phyloP scores from a whole-genome alignment of 1,140 invertebrate species.

The Solenopsis invicta region DNA sequence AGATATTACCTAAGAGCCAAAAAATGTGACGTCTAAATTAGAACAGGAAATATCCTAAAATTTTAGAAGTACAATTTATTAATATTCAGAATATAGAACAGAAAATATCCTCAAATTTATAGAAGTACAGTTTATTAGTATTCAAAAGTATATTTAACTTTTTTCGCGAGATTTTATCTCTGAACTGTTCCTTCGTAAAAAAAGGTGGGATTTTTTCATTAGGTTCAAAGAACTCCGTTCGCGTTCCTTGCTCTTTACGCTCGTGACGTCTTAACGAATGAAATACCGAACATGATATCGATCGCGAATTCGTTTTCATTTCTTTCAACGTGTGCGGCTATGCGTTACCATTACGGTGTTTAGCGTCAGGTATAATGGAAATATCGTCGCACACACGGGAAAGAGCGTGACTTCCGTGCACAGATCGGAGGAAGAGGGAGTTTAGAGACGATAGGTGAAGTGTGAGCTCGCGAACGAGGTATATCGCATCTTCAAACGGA shows the following conservation, averaged over 20 bases:
- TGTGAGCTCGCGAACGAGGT: neutral
- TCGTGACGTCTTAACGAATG: neutral
- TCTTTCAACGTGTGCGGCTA: constrained; percentile 5
- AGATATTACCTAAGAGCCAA: neutral
- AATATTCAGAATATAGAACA: neutral
- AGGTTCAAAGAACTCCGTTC: neutral
- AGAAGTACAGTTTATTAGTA: neutral
- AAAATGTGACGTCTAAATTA: constrained; percentile 1
- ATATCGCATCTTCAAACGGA: constrained; percentile 31
- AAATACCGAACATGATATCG: constrained; percentile 30
- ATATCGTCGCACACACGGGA: constrained; percentile 12
- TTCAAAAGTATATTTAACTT: neutral
- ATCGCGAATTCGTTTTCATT: constrained; percentile 39
- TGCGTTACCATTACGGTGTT: constrained; percentile 36
- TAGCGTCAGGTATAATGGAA: constrained; percentile 40
- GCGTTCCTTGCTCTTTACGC: neutral
- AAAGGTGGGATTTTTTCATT: neutral
- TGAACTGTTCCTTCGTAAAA: neutral
- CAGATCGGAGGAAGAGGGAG: neutral
- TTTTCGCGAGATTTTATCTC: neutral
- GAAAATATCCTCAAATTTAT: neutral
- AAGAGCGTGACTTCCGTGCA: constrained; percentile 1
- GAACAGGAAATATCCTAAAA: neutral
- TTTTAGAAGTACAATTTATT: neutral
- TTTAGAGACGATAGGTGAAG: too few species aligned